Evolutionary conservation across 1,140 invertebrate genomes (phyloP).

Genomic region (Leucophenga varia): DNA sequence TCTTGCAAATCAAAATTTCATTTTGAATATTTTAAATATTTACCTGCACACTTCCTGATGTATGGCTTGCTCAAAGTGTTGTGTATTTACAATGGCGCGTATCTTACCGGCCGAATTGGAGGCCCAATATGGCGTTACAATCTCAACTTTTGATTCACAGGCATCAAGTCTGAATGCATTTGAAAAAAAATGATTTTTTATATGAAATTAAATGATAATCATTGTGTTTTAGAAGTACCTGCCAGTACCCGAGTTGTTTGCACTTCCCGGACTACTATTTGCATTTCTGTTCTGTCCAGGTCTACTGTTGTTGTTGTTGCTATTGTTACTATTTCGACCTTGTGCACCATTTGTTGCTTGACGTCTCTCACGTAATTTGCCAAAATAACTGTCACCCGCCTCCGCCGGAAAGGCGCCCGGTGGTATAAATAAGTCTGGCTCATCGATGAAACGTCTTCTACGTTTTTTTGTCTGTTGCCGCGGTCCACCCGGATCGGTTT

Average conservation of each 20-base stretch:
- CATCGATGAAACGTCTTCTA: slow-evolving; percentile 60
- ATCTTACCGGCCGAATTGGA: slow-evolving; percentile 88
- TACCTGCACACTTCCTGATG: slow-evolving; percentile 92
- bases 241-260: slow-evolving; percentile 61
- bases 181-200: slow-evolving; percentile 5
- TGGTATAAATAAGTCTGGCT: slow-evolving; percentile 58
- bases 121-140: slow-evolving; percentile 92
- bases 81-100: slow-evolving; percentile 88
- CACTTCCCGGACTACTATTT: slow-evolving; percentile 21
- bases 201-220: neutral
- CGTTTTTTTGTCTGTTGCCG: slow-evolving; percentile 59
- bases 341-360: slow-evolving; percentile 58
- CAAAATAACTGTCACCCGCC: slow-evolving; percentile 60
- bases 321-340: slow-evolving; percentile 23
- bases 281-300: slow-evolving; percentile 12
- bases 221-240: slow-evolving; percentile 60
- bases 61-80: slow-evolving; percentile 92
- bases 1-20: too few relatives aligned
- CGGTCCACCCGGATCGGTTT: slow-evolving; percentile 59
- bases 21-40: slow-evolving; percentile 39
- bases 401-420: slow-evolving; percentile 51
- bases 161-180: slow-evolving; percentile 70
- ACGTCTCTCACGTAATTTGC: slow-evolving; percentile 59
- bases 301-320: slow-evolving; percentile 6
- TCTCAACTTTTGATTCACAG: slow-evolving; percentile 90